Base-by-base conservation (phyloP, 2,888 invertebrate genomes). In the Heliconius hortense region DNA sequence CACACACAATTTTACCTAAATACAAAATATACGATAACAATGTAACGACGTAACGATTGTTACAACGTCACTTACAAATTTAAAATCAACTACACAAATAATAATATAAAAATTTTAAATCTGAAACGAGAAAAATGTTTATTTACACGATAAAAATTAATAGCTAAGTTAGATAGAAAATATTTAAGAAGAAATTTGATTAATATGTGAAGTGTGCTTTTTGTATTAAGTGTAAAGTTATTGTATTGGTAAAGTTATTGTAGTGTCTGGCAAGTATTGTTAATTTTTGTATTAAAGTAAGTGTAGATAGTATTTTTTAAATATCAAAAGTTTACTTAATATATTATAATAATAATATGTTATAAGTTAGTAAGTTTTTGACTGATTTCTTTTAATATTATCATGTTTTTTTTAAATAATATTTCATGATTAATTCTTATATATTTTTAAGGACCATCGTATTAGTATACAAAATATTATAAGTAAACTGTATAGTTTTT, bases 121-220 rank as follows among this genome's bases (percentile, higher is more conserved):
- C 93, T 93, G 93, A 90, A 94, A 87, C 87, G 92, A 90, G 90
- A 88, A 88, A 90, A 90, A 93, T 87, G 86, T 91, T 93, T 93
- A 93, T 93, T 92, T 93, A 93, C 93, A 94, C 90, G 87, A 89
- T 90, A 90, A 90, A 89, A 91, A 87, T 92, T 91, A 90, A 88
- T 88, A 82, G 88, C 92, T 92, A 93, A 88, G 86, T 93, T 92
- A 93, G 92, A 93, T 88, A 93, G 92, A 91, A 93, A 94, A 93
- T 93, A 91, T 91, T 91, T 89, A 92, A 90, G 91, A 92, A 90
- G 92, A 93, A 24, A 64, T 64, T 56, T 64, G 92, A 90, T 88
- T 87, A 89, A 88, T 92, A 87, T 81, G 84, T 85, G 75, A 77
- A 82, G 81, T 84, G 76, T 80, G 43, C 64, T 56, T 13, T 56